Evolutionary conservation across 2,113 vertebrate species (phyloP).

Genomic region (Forbesichthys papilliferus): DNA sequence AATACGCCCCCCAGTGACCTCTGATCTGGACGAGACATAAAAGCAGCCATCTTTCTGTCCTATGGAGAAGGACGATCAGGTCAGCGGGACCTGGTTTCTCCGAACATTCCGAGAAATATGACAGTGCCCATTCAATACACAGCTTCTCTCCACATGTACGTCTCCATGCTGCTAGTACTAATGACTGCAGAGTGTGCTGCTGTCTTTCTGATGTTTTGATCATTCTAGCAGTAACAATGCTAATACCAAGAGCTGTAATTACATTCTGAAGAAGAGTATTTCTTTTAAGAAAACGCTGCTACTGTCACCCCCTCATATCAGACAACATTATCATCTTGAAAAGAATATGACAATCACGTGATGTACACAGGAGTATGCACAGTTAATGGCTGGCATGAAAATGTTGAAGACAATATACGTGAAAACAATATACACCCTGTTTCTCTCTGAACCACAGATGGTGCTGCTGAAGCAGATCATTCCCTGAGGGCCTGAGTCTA

Average conservation of each 20-base stretch:
- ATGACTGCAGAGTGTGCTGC: neutral
- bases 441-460: neutral
- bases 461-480: neutral
- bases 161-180: constrained; percentile 3
- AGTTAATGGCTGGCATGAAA: neutral
- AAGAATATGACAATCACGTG: neutral
- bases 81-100: neutral
- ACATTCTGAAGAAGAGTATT: neutral
- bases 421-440: neutral
- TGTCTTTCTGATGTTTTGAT: constrained; percentile 4
- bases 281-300: neutral
- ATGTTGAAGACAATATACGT: neutral
- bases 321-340: neutral
- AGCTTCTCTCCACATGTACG: constrained; percentile 3
- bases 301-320: neutral
- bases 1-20: no score
- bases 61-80: neutral
- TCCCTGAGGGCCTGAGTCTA: neutral
- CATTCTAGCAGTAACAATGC: constrained; percentile 1
- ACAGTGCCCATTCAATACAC: neutral
- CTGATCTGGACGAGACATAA: neutral
- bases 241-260: neutral
- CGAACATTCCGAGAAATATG: constrained; percentile 3
- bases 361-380: neutral
- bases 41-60: neutral